Evolutionary conservation across 2,797 vertebrate genomes (phyloP).

Genomic region (Telmatherina bonti): DNA sequence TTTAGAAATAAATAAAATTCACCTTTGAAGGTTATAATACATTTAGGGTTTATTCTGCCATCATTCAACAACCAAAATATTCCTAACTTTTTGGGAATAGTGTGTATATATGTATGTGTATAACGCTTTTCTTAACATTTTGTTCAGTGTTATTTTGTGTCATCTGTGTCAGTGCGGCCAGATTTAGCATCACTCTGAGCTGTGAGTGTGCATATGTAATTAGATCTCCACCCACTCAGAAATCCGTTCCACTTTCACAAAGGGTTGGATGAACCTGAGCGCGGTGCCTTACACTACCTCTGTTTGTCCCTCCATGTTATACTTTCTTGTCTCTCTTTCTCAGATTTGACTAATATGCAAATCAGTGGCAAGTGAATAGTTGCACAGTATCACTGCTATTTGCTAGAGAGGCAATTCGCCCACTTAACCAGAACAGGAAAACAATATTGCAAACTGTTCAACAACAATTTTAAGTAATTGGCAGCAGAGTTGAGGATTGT

Average conservation of each 20-base stretch:
- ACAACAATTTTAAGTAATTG: conserved; percentile 72
- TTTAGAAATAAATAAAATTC: no score
- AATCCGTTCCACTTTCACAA: conserved; percentile 86
- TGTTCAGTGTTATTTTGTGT: conserved; percentile 80
- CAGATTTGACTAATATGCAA: conserved; percentile 65
- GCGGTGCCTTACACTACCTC: conserved; percentile 55
- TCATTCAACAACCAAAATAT: no score
- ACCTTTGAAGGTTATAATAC: no score
- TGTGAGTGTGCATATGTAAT: conserved; percentile 87
- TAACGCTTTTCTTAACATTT: conserved; percentile 67
- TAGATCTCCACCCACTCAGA: conserved; percentile 87
- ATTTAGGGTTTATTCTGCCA: no score
- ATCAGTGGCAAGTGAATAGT: conserved; percentile 59
- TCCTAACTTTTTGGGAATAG: no score
- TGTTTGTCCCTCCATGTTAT: conserved; percentile 71
- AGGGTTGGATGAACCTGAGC: conserved; percentile 78
- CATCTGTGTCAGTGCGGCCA: conserved; percentile 80
- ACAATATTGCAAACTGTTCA: conserved; percentile 61
- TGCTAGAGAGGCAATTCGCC: conserved; percentile 74
- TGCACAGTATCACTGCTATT: conserved; percentile 59
- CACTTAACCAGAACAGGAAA: conserved; percentile 77
- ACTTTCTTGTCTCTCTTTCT: conserved; percentile 49
- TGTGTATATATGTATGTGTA: no score
- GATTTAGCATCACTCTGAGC: conserved; percentile 86
- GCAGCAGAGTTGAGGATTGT: conserved; percentile 62